A percentile compares a stretch with the other conserved stretches of the same genome.
phyloP scores from a whole-genome alignment of 2,888 invertebrate species.

The Dasysyrphus albostriatus region DNA sequence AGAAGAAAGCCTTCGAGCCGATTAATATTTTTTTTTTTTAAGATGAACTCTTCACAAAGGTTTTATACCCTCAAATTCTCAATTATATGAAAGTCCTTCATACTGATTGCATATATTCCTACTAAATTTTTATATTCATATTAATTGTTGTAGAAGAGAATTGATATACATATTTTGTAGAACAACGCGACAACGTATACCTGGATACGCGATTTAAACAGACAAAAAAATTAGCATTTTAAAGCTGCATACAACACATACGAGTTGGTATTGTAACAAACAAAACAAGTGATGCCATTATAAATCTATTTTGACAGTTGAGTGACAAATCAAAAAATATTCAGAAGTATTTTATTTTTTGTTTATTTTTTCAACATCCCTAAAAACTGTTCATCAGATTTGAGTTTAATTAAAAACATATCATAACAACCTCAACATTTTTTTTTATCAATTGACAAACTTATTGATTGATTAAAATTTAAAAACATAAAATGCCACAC shows the following conservation, averaged over 20 bases:
- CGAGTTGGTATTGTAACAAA: no score
- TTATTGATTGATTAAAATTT: not conserved
- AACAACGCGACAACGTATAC: not conserved
- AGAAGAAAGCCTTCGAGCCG: slow-evolving; percentile 7
- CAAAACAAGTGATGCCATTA: not conserved
- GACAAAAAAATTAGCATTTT: not conserved
- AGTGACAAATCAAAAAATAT: slow-evolving; percentile 4
- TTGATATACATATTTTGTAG: not conserved
- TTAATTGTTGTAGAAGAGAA: slow-evolving; percentile 5
- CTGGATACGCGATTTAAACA: not conserved
- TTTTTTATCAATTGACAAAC: not conserved
- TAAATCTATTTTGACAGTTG: slow-evolving; percentile 3
- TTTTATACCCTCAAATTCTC: not conserved
- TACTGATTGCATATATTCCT: slow-evolving; percentile 6
- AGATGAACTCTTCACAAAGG: not conserved
- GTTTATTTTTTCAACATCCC: not conserved
- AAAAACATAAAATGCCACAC: not conserved
- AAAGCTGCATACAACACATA: no score
- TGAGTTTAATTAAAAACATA: not conserved
- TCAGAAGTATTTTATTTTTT: not conserved
- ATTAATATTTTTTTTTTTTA: slow-evolving; percentile 7
- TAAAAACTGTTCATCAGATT: not conserved
- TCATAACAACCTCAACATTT: not conserved
- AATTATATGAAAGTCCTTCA: not conserved
- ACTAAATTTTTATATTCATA: not conserved